Evolutionary conservation across 2,113 vertebrate genomes (phyloP), one percentile per base, ranked within the genome.

Genomic region (Propithecus coquereli): DNA sequence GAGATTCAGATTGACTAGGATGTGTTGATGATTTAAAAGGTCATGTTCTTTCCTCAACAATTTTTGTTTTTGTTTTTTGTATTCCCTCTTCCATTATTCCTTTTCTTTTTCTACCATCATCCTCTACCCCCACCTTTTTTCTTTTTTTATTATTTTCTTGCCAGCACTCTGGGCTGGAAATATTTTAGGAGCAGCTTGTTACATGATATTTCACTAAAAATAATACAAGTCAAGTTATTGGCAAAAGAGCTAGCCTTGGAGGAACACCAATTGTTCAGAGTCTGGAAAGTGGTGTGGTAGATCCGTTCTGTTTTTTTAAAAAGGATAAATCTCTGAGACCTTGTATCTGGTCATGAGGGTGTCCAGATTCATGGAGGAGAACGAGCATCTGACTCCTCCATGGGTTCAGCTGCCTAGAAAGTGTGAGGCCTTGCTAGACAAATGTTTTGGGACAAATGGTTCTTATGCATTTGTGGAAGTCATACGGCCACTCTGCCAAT

Each of bases 141-240:
- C 47, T 92, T 87, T 88, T 43, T 68, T 92, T 87, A 86, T 89
- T 34, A 43, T 87, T 96, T 81, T 93, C 87, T 95, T 97, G 76
- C 88, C 82, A 92, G 77, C 18, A 68, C 32, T 92, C 76, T 57
- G 82, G 79, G 70, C 71, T 95, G 74, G 92, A 93, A 95, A 93
- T 98, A 96, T 94, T 97, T 97, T 95, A 94, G 74, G 85, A 96
- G 91, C 94, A 97, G 96, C 90, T 96, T 97, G 90, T 94, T 95
- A 92, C 92, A 96, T 86, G 97, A 80, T 95, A 97, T 85, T 96
- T 96, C 85, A 91, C 96, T 96, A 97, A 97, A 97, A 97, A 95
- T 96, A 98, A 96, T 97, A 77, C 61, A 73, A 98, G 94, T 96
- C 87, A 95, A 91, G 86, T 81, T 92, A 94, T 54, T 97, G 96